Conservation (phyloP, 2,797 vertebrate genomes). For the Ficedula albicollis region DNA sequence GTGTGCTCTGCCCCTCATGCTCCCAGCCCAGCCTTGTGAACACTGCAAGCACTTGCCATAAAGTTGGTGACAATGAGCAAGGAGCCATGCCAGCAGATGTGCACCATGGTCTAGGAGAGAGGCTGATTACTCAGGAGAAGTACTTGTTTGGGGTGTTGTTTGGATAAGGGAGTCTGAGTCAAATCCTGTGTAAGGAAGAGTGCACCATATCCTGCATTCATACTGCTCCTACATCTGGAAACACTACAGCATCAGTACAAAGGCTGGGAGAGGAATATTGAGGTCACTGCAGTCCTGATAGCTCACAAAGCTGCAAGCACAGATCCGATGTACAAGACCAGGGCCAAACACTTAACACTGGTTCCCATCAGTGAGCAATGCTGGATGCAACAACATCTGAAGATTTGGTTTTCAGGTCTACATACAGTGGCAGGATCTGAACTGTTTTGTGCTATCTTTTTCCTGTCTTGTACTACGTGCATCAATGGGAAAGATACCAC, state of each 20-base stretch:
- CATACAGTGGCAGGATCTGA: not conserved
- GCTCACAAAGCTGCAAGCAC: not conserved
- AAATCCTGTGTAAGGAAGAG: not conserved
- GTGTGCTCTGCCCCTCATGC: not conserved
- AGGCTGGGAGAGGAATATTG: not conserved
- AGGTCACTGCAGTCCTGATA: not conserved
- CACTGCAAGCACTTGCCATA: not conserved
- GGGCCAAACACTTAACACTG: not conserved
- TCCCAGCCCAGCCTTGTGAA: not conserved
- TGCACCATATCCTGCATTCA: not conserved
- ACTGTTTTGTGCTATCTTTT: not conserved
- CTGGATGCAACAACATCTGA: not conserved
- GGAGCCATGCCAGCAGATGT: not conserved
- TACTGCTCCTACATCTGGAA: not conserved
- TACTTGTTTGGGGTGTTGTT: not conserved
- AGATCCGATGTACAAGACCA: not conserved
- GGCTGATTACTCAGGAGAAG: not conserved
- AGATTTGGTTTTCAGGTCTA: not conserved
- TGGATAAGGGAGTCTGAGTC: not conserved
- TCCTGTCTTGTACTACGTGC: not conserved
- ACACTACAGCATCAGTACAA: fast-evolving
- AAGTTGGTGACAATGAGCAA: not conserved
- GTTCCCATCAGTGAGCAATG: not conserved
- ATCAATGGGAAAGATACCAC: not conserved
- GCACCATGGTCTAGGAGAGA: not conserved